Percentiles rank a stretch among this genome's conserved stretches.
These are phyloP conservation scores for Malachius bipustulatus DNA, from an alignment of 2,888 invertebrate genomes.

Conservation along the genomic window DNA sequence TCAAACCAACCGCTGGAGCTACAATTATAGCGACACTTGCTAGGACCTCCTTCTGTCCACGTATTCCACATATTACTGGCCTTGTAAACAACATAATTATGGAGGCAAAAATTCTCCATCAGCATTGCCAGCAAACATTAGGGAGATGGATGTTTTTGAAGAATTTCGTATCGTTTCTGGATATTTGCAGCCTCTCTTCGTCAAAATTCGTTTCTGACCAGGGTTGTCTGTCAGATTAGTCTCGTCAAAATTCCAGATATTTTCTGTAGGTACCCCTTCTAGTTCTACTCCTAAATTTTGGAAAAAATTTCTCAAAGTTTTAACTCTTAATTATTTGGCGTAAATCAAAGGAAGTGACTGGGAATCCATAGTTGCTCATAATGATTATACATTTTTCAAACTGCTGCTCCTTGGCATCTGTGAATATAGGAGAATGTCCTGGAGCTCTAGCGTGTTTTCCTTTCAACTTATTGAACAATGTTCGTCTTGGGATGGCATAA, in stretches of 20 bases:
- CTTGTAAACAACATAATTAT: conserved; percentile 15
- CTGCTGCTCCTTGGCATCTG: too few relatives aligned
- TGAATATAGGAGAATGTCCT: too few relatives aligned
- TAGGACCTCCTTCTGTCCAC: conserved; percentile 16
- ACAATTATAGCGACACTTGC: conserved; percentile 14
- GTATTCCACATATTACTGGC: conserved; percentile 17
- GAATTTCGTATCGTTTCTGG: conserved; percentile 24
- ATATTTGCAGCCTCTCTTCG: conserved; percentile 20
- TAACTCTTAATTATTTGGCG: conserved; percentile 10
- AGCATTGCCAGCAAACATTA: conserved; percentile 17
- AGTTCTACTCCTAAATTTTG: conserved; percentile 13
- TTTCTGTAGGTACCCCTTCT: conserved; percentile 15
- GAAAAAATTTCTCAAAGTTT: conserved; percentile 9
- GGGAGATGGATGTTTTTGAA: conserved; percentile 23
- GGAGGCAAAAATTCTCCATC: conserved; percentile 16
- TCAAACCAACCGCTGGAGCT: conserved; percentile 18
- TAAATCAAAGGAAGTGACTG: conserved; percentile 8
- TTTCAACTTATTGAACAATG: too few relatives aligned
- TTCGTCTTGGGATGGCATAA: too few relatives aligned
- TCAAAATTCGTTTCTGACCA: conserved; percentile 19
- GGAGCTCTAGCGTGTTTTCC: too few relatives aligned
- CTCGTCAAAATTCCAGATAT: conserved; percentile 27
- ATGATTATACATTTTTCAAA: conserved; percentile 6
- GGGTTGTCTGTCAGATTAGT: too few relatives aligned
- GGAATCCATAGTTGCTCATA: conserved; percentile 10